These are phyloP conservation scores for Parotocinclus haroldoi DNA, from an alignment of 2,797 vertebrate genomes.

Conservation along the genomic window DNA sequence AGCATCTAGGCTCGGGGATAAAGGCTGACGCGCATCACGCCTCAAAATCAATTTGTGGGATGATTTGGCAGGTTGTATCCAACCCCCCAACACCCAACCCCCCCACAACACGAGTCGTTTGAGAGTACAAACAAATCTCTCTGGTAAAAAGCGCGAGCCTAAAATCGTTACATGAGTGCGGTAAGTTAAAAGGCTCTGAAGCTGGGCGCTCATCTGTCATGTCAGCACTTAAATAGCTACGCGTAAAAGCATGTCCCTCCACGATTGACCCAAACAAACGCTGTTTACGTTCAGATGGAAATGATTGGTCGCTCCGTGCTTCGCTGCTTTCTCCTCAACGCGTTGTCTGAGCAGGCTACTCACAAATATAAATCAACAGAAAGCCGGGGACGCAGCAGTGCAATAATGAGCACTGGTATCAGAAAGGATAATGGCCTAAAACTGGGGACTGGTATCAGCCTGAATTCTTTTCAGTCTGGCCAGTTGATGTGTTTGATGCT, in stretches of 20 bases:
- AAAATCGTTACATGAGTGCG: conserved; percentile 27
- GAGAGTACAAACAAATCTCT: conserved; percentile 32
- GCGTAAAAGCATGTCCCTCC: conserved; percentile 15
- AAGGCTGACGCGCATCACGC: conserved; percentile 44
- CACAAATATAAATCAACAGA: too few relatives aligned
- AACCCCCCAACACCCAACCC: conserved; percentile 27
- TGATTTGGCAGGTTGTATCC: conserved; percentile 76
- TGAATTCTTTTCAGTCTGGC: too few relatives aligned
- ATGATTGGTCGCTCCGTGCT: conserved; percentile 14
- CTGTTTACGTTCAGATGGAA: conserved; percentile 24
- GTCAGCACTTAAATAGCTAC: conserved; percentile 29
- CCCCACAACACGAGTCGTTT: conserved; percentile 44
- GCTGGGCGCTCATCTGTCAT: conserved; percentile 29
- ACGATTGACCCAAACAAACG: conserved; percentile 7
- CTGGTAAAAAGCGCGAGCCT: conserved; percentile 43
- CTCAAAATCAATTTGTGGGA: conserved; percentile 55
- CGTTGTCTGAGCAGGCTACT: too few relatives aligned
- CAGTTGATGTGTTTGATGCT: too few relatives aligned
- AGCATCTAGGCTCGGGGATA: conserved; percentile 29
- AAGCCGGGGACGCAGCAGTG: too few relatives aligned
- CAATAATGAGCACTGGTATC: too few relatives aligned
- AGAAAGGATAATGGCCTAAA: too few relatives aligned
- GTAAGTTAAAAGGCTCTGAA: conserved; percentile 11
- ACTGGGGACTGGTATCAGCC: too few relatives aligned
- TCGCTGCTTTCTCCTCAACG: neutral